phyloP scores from a whole-genome alignment of 1,140 invertebrate genomes.

The Drosophila azteca region DNA sequence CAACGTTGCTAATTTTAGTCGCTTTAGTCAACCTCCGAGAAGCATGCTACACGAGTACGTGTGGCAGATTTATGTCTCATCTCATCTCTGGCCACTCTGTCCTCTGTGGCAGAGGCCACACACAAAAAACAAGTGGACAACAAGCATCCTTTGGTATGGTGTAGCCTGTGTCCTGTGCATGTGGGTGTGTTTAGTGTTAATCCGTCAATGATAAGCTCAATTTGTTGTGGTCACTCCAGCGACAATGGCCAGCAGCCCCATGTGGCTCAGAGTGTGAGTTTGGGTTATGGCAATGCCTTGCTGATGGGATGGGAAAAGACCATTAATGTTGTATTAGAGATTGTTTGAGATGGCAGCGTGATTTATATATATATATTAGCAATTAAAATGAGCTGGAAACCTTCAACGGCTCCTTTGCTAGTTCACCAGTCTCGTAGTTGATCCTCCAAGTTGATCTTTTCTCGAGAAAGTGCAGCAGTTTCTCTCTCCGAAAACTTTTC shows the following conservation, averaged over 20 bases:
- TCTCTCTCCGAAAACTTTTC: too few species aligned
- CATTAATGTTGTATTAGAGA: slow-evolving; percentile 73
- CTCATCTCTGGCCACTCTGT: slow-evolving; percentile 36
- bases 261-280: slow-evolving; percentile 47
- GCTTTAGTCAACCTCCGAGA: slow-evolving; percentile 65
- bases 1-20: slow-evolving; percentile 67
- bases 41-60: slow-evolving; percentile 46
- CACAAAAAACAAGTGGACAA: slow-evolving; percentile 60
- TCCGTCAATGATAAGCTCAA: slow-evolving; percentile 83
- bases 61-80: slow-evolving; percentile 74
- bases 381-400: too few species aligned
- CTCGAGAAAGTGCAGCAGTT: too few species aligned
- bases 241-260: slow-evolving; percentile 54
- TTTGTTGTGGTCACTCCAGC: slow-evolving; percentile 79
- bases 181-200: slow-evolving; percentile 78
- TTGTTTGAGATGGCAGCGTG: slow-evolving; percentile 52
- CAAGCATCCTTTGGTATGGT: slow-evolving; percentile 16
- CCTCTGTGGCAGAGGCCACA: not conserved
- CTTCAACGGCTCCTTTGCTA: too few species aligned
- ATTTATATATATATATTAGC: not conserved
- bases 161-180: slow-evolving; percentile 11
- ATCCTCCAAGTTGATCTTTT: too few species aligned
- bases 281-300: not conserved
- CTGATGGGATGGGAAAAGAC: slow-evolving; percentile 34
- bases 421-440: too few species aligned